Evolutionary conservation across 2,888 invertebrate genomes (phyloP), one percentile per base, ranked within the genome.

Genomic region (Andrena bucephala): DNA sequence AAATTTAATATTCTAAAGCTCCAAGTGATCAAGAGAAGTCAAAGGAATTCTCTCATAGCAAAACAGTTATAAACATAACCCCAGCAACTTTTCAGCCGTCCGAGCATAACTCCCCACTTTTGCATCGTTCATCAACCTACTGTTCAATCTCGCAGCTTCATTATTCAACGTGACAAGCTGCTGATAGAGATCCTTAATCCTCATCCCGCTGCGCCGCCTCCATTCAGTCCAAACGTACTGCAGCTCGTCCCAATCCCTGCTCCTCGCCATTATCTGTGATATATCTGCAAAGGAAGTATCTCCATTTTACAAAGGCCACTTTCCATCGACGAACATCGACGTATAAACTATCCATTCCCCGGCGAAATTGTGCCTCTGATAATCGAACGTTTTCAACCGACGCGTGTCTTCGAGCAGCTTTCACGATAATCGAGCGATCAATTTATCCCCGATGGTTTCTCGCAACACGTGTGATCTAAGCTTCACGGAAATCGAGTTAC

Each of bases 171-270:
- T 96, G 0, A 97, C 96, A 77, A 98, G 94, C 93, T 98, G 97
- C 81, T 97, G 97, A 89, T 96, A 98, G 48, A 97, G 94, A 86
- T 98, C 97, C 83, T 97, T 95, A 93, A 98, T 96, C 89, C 97
- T 95, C 75, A 96, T 96, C 0, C 97, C 98, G 0, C 98, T 97
- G 85, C 97, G 96, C 87, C 98, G 95, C 83, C 93, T 87, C 97
- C 98, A 99, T 92, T 98, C 98, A 0, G 97, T 96, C 99, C 99
- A 99, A 0, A 96, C 96, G 91, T 97, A 97, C 89, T 97, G 96
- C 77, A 99, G 94, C 92, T 98, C 98, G 82, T 98, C 97, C 97
- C 98, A 98, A 91, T 99, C 97, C 67, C 97, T 94, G 89, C 96
- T 97, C 78, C 95, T 95, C 0, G 97, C 97, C 97, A 98, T 97